Percentiles rank a stretch among this genome's conserved stretches.
Evolutionary conservation across 2,888 invertebrate species (phyloP).

Genomic region (Thumatha senex): DNA sequence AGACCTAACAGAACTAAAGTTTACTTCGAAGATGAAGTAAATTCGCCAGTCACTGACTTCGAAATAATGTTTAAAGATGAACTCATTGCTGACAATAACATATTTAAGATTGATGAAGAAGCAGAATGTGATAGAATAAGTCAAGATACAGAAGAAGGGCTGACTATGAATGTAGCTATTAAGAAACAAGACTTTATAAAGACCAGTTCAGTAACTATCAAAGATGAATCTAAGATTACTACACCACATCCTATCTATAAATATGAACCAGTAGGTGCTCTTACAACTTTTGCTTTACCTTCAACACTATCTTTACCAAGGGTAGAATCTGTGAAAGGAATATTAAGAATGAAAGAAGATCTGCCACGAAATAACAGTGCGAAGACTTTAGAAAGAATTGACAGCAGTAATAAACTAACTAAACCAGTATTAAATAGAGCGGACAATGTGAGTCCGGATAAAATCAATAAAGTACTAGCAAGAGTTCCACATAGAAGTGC

Average conservation of each 20-base stretch:
- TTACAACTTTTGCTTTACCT: conserved; percentile 60
- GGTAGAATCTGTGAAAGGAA: conserved; percentile 74
- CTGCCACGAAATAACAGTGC: conserved; percentile 68
- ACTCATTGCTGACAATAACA: conserved; percentile 62
- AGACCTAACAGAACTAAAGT: conserved; percentile 76
- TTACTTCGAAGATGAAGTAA: conserved; percentile 78
- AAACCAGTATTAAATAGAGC: conserved; percentile 65
- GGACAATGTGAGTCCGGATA: conserved; percentile 69
- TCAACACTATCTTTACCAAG: conserved; percentile 64
- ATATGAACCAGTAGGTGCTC: conserved; percentile 67
- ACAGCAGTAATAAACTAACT: conserved; percentile 54
- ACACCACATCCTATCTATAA: conserved; percentile 65
- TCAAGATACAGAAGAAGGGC: conserved; percentile 69
- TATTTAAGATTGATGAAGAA: conserved; percentile 79
- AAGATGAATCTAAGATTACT: conserved; percentile 74
- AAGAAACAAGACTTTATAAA: conserved; percentile 73
- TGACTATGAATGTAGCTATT: conserved; percentile 70
- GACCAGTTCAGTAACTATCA: conserved; percentile 72
- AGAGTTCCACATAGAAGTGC: conserved; percentile 77
- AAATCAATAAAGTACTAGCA: conserved; percentile 69
- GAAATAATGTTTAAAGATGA: conserved; percentile 83
- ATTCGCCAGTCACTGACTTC: conserved; percentile 77
- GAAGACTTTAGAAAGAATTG: conserved; percentile 63
- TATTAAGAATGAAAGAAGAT: conserved; percentile 56
- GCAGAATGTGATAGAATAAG: conserved; percentile 68